Base-by-base conservation (phyloP, 1,140 invertebrate species). In the Drosophila fuyamai region DNA sequence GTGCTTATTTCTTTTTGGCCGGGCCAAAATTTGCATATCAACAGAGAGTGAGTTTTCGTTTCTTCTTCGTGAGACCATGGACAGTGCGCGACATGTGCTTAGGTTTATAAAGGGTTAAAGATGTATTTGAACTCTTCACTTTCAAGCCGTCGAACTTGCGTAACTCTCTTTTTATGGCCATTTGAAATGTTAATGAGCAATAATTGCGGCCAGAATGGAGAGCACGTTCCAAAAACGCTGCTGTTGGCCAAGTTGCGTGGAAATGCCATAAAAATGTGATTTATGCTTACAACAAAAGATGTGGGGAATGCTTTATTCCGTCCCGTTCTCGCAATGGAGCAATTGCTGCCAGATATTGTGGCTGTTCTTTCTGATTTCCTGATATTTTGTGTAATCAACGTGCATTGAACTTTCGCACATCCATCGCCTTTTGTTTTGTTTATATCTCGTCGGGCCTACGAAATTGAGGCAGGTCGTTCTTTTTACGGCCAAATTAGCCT, bases 371-470 rank as follows among this genome's bases (percentile, higher is more conserved):
- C 51, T 81, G 54, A 38, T 55, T 79, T 73, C 81, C 72, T 58
- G 76, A 59, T 83, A 70, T 84, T 85, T 77, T 61, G 63, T 85
- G 63, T 81, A 86, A 86, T 85, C 78, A 78, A 67, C 81, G 81
- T 75, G 68, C 81, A 81, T 75, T 85, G 82, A 85, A 85, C 81
- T 86, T 71, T 62, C 75, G 56, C 40, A 57, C 71, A 55, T 70
- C 63, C 61, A 50, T 50, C 60, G 59, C 41, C 41, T 60, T 40
- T 40, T 13, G 43, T 23, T 71, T 71, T 71, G 67, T 71, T 71
- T 55, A 56, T 74, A 62, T 59, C 66, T 38, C 66, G 44, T 35
- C 47, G 43, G 54, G 44, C 46, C 53, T 63, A 48, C 32, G 44
- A 66, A 76, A 43, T 57, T 35, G 81, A 85, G 81, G 81, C 81